Conservation (phyloP, 2,797 vertebrate species). For the Botia almorhae region DNA sequence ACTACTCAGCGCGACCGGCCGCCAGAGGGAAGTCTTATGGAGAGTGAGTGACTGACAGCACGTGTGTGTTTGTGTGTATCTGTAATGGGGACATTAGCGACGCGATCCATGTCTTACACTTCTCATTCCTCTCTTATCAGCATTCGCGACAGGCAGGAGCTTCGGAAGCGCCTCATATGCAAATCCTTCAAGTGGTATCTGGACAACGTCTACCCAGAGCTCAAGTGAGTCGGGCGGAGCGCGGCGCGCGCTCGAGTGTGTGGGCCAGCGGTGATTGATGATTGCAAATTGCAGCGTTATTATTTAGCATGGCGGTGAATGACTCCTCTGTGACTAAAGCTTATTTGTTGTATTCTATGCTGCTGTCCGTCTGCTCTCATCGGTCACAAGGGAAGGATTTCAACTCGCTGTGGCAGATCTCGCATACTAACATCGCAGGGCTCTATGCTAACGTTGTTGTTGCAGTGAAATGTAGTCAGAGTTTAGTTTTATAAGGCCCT, state of each 20-base stretch:
- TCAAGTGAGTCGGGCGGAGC: conserved; percentile 79
- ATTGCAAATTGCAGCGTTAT: conserved; percentile 46
- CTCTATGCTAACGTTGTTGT: background rate
- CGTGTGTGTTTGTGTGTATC: conserved; percentile 27
- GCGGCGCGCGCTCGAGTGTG: conserved; percentile 39
- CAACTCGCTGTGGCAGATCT: conserved; percentile 26
- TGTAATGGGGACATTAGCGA: conserved; percentile 42
- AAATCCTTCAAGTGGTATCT: conserved; percentile 96
- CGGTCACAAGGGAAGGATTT: conserved; percentile 26
- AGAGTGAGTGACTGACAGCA: conserved; percentile 81
- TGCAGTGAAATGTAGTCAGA: background rate
- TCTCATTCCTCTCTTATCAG: conserved; percentile 70
- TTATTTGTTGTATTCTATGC: conserved; percentile 33
- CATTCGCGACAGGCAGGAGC: conserved; percentile 82
- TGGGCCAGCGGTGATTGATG: conserved; percentile 51
- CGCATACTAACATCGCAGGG: conserved; percentile 1
- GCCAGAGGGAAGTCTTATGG: conserved; percentile 92
- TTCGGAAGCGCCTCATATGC: conserved; percentile 87
- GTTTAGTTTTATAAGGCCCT: too few relatives aligned
- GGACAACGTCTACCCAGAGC: conserved; percentile 93
- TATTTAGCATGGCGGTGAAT: conserved; percentile 39
- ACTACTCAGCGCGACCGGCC: conserved; percentile 90
- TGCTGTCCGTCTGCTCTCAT: conserved; percentile 38
- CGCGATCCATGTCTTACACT: conserved; percentile 48
- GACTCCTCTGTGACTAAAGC: conserved; percentile 30